phyloP scores from a whole-genome alignment of 2,113 vertebrate species.

The Steatornis caripensis region DNA sequence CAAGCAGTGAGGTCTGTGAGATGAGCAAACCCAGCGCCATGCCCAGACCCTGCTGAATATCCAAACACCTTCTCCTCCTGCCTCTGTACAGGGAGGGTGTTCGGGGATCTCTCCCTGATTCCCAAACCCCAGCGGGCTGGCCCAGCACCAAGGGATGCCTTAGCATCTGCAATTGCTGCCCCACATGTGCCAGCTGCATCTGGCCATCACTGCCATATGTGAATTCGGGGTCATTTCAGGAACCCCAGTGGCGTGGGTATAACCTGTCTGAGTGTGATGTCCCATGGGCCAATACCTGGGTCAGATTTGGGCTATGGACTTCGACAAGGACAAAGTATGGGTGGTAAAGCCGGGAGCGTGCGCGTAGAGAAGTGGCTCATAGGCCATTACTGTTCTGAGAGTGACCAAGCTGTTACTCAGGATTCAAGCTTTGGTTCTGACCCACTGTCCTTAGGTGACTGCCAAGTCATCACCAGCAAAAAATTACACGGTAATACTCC shows the following conservation, averaged over 20 bases:
- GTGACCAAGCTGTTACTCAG: neutral
- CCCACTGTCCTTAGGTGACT: neutral
- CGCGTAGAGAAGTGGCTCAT: neutral
- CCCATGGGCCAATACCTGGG: neutral
- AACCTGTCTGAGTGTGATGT: neutral
- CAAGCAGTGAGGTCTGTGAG: neutral
- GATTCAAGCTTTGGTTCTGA: neutral
- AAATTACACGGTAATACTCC: neutral
- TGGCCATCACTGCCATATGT: neutral
- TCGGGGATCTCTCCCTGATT: rapidly evolving
- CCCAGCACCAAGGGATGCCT: no score
- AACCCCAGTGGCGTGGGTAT: rapidly evolving
- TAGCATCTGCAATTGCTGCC: neutral
- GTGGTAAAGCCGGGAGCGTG: neutral
- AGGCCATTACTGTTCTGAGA: neutral
- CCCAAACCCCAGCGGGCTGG: neutral
- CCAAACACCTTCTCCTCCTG: neutral
- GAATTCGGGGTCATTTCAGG: neutral
- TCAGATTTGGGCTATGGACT: neutral
- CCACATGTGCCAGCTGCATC: neutral
- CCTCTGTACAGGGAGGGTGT: neutral
- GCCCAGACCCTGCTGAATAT: neutral
- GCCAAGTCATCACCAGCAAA: neutral
- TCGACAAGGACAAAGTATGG: neutral
- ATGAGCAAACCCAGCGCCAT: neutral